Evolutionary conservation across 2,113 vertebrate species (phyloP), one percentile per base, ranked within the genome.

Genomic region (Thalassarche chlororhynchos): DNA sequence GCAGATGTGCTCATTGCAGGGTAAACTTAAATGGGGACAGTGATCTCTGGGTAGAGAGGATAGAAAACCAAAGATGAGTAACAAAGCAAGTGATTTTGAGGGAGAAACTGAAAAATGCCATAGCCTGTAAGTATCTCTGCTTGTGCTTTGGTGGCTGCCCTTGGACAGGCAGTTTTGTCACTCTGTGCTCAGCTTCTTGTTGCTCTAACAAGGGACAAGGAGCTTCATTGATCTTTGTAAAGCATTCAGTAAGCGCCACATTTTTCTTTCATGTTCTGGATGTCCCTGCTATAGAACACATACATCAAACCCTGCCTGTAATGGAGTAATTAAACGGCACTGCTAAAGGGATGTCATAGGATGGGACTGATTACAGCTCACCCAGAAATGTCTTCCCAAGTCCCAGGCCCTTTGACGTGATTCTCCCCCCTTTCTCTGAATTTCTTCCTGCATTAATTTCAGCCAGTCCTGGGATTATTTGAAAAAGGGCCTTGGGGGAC

Each of bases 391-490:
- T 94, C 90, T 95, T 95, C 86, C 89, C 58, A 90, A 93, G 96
- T 95, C 78, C 28, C 69, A 82, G 89, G 36, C 76, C 79, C 89
- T 92, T 66, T 77, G 71, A 91, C 64, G 4, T 77, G 84, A 72
- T 93, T 93, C 81, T 97, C 58, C 52, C 78, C 29, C 34, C 36
- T 32, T 83, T 11, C 65, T 96, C 77, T 97, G 93, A 95, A 97
- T 97, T 97, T 93, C 81, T 93, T 95, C 87, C 38, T 64, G 57
- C 66, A 94, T 95, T 92, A 95, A 95, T 97, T 97, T 86, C 94
- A 96, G 89, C 93, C 93, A 78, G 84, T 70, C 90, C 93, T 84
- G 90, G 72, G 82, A 89, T 96, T 93, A 96, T 83, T 84, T 90
- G 55, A 66, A 96, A 95, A 96, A 64, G 49, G 78, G 71, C 93